A percentile compares a stretch with the other conserved stretches of the same genome.
phyloP scores from a whole-genome alignment of 2,888 invertebrate genomes.

The Cetonia aurata region DNA sequence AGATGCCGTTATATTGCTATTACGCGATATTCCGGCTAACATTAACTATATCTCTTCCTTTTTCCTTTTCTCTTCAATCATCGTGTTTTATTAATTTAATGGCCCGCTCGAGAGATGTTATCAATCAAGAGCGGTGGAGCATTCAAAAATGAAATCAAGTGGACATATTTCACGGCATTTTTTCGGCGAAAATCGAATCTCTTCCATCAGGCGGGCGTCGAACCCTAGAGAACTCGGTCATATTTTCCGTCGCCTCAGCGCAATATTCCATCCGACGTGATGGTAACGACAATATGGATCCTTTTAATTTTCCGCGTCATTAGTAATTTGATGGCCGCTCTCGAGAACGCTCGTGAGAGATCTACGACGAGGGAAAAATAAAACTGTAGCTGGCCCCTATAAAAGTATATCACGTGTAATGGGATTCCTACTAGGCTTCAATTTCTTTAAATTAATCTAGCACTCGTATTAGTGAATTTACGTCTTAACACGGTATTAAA shows the following conservation, averaged over 20 bases:
- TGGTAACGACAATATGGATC: constrained; percentile 31
- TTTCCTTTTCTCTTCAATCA: too few relatives aligned
- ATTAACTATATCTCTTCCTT: too few relatives aligned
- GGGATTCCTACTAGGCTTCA: too few relatives aligned
- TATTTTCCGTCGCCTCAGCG: constrained; percentile 22
- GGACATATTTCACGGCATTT: background rate
- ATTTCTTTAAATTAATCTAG: too few relatives aligned
- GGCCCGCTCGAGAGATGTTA: background rate
- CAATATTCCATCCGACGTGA: constrained; percentile 23
- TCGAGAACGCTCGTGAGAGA: background rate
- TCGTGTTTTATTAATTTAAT: too few relatives aligned
- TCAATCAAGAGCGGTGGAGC: background rate
- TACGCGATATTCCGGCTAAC: too few relatives aligned
- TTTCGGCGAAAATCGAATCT: constrained; percentile 16
- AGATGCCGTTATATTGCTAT: too few relatives aligned
- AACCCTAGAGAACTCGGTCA: constrained; percentile 1
- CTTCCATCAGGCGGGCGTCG: constrained; percentile 6
- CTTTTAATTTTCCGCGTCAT: constrained; percentile 40
- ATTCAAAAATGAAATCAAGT: constrained; percentile 23
- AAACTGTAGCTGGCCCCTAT: too few relatives aligned
- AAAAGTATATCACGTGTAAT: too few relatives aligned
- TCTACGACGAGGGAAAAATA: too few relatives aligned
- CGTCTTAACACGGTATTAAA: too few relatives aligned
- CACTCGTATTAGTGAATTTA: too few relatives aligned
- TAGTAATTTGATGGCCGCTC: constrained; percentile 23